Conservation (phyloP, 2,113 vertebrate genomes). For the Ciconia maguari region DNA sequence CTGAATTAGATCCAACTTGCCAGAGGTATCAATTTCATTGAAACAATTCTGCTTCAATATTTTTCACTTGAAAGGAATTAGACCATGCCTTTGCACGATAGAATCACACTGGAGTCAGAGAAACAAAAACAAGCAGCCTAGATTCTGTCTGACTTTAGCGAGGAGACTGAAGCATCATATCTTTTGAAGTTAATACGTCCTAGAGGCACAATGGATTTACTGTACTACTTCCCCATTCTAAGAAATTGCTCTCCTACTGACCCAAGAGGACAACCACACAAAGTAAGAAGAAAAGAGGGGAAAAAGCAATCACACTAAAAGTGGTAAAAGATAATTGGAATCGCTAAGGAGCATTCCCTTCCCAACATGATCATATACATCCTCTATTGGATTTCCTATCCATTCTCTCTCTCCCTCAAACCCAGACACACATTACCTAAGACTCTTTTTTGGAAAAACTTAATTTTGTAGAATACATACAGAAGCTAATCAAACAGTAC, state of each 20-base stretch:
- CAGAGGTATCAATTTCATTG: constrained; percentile 44
- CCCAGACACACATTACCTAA: not conserved
- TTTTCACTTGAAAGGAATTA: constrained; percentile 50
- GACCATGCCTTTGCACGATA: not conserved
- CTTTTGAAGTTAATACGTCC: constrained; percentile 23
- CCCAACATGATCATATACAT: not conserved
- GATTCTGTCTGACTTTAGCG: not conserved
- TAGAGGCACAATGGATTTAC: constrained; percentile 47
- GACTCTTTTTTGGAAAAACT: not conserved
- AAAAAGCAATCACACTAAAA: not conserved
- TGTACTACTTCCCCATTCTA: constrained; percentile 1
- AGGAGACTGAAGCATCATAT: not conserved
- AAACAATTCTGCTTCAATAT: constrained; percentile 22
- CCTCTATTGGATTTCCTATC: not conserved
- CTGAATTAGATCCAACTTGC: constrained; percentile 23
- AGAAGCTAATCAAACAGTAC: not conserved
- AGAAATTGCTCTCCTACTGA: constrained; percentile 3
- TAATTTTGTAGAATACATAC: not conserved
- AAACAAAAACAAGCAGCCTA: constrained; percentile 20
- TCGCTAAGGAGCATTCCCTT: not conserved
- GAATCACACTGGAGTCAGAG: not conserved
- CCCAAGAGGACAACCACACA: not conserved
- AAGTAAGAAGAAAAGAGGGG: not conserved
- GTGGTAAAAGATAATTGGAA: not conserved
- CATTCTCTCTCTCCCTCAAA: not conserved